Conservation (phyloP, 2,113 vertebrate genomes). For the Clupea harengus region DNA sequence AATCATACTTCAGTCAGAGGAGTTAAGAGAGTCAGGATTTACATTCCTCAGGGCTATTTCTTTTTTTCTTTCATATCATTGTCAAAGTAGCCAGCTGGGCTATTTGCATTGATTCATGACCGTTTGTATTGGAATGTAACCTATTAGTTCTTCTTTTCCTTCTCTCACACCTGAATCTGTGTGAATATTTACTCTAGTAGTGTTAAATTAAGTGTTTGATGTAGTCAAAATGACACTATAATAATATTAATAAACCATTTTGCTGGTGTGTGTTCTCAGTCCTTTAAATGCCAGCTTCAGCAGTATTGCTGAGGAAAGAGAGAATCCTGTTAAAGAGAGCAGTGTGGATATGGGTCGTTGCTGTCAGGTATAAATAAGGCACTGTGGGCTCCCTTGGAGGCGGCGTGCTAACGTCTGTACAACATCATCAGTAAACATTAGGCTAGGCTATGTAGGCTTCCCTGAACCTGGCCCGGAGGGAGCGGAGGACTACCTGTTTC, state of each 20-base stretch:
- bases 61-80: background rate
- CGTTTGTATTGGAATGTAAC: background rate
- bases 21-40: background rate
- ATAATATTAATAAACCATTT: too few relatives aligned
- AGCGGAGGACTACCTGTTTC: background rate
- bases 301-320: background rate
- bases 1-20: background rate
- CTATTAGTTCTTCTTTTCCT: background rate
- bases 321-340: background rate
- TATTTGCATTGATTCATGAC: background rate
- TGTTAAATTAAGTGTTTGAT: too few relatives aligned
- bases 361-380: constrained; percentile 10
- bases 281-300: background rate
- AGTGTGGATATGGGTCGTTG: constrained; percentile 27
- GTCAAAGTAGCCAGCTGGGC: background rate
- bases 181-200: too few relatives aligned
- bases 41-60: background rate
- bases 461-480: background rate
- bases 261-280: too few relatives aligned
- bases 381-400: background rate
- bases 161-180: too few relatives aligned
- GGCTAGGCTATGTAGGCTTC: constrained; percentile 7
- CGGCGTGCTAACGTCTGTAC: background rate
- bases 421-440: constrained; percentile 4
- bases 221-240: too few relatives aligned